Percentiles rank a stretch among this genome's conserved stretches.
Conservation (phyloP, 2,113 vertebrate genomes). For the Narcine bancroftii region DNA sequence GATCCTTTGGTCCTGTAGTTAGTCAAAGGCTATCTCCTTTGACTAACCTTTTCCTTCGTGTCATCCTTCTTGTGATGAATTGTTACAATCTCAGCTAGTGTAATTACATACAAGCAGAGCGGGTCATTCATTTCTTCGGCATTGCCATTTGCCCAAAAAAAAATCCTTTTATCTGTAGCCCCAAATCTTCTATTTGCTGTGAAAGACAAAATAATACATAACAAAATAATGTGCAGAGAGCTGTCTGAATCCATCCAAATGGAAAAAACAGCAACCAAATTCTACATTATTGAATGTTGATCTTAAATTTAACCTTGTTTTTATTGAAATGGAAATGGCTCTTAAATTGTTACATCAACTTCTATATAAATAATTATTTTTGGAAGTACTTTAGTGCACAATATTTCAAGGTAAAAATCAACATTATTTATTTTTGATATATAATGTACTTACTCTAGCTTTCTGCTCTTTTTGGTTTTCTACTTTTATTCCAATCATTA, state of each 20-base stretch:
- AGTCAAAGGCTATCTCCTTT: conserved; percentile 99
- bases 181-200: conserved; percentile 81
- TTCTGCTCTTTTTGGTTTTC: neutral
- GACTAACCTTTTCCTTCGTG: conserved; percentile 89
- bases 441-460: neutral
- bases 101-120: conserved; percentile 93
- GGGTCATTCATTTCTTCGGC: conserved; percentile 97
- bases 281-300: neutral
- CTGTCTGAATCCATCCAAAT: neutral
- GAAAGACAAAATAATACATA: conserved; percentile 77
- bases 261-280: neutral
- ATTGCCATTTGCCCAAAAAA: conserved; percentile 87
- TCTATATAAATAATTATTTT: neutral
- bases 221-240: conserved; percentile 42
- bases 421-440: neutral
- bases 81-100: conserved; percentile 88
- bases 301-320: conserved; percentile 12
- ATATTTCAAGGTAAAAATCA: neutral
- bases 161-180: conserved; percentile 88
- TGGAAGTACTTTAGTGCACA: neutral
- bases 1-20: conserved; percentile 92
- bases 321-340: neutral
- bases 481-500: neutral
- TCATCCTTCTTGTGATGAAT: conserved; percentile 94
- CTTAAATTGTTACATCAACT: neutral